These are phyloP conservation scores for Ctenosaura bakeri DNA, from an alignment of 2,797 vertebrate species.

Conservation along the genomic window DNA sequence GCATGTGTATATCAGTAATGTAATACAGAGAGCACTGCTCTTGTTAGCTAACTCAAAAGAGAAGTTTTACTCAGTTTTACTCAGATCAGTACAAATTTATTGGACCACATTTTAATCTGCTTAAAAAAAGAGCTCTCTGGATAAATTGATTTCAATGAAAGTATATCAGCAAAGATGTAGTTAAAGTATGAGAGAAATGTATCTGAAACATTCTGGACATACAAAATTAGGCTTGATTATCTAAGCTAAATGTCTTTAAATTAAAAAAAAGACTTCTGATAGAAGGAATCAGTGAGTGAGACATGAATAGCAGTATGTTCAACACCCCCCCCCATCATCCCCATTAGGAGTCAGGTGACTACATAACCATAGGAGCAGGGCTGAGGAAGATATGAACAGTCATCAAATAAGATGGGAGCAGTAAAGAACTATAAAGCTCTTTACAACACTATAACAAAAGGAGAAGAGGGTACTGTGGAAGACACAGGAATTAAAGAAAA, in stretches of 20 bases:
- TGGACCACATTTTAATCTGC: constrained; percentile 14
- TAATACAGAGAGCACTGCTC: constrained; percentile 4
- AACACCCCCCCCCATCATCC: too few relatives aligned
- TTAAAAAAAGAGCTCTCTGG: background rate
- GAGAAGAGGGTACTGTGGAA: too few relatives aligned
- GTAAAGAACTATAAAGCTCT: too few relatives aligned
- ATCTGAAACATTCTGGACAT: background rate
- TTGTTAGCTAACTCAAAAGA: constrained; percentile 13
- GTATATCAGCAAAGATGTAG: background rate
- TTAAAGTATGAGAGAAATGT: background rate
- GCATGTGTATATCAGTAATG: background rate
- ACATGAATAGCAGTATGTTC: too few relatives aligned
- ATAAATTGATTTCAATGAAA: background rate
- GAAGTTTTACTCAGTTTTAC: constrained; percentile 1
- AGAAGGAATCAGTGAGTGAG: background rate
- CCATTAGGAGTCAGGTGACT: too few relatives aligned
- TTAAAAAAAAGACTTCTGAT: background rate
- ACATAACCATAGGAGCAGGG: too few relatives aligned
- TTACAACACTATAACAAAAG: too few relatives aligned
- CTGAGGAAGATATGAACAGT: too few relatives aligned
- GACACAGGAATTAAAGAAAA: too few relatives aligned
- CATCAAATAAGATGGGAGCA: too few relatives aligned
- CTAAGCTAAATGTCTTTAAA: background rate
- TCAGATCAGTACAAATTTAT: background rate
- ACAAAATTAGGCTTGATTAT: background rate